Conservation (phyloP, 2,888 invertebrate genomes). For the Patella caerulea region DNA sequence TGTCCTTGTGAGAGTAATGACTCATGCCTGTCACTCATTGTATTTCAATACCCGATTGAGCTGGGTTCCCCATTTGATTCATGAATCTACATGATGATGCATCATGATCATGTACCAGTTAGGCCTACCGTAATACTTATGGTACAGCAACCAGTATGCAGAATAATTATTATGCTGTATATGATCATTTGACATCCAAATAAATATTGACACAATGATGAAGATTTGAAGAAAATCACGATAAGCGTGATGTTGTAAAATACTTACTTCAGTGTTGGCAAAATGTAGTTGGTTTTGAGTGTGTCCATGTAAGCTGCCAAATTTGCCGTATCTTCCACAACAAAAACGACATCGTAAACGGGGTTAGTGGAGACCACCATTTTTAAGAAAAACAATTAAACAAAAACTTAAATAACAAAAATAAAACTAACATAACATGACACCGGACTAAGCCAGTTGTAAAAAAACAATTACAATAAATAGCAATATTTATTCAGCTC, state of each 20-base stretch:
- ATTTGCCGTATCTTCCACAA: constrained; percentile 91
- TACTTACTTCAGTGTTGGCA: constrained; percentile 91
- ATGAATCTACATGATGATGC: neutral
- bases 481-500: neutral
- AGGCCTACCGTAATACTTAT: no score
- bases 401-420: constrained; percentile 7
- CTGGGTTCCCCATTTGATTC: no score
- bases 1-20: no score
- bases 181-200: neutral
- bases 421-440: constrained; percentile 6
- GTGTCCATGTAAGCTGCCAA: constrained; percentile 93
- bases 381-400: constrained; percentile 15
- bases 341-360: constrained; percentile 84
- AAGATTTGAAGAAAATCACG: neutral
- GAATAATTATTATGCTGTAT: neutral
- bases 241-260: neutral
- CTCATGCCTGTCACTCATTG: no score
- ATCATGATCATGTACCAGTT: no score
- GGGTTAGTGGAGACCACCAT: constrained; percentile 22
- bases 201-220: neutral
- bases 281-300: constrained; percentile 88
- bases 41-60: no score
- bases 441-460: neutral
- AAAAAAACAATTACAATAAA: neutral
- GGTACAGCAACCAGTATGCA: neutral